Evolutionary conservation across 37 sponge, comb jelly and placozoan genomes (phyloP).

Genomic region (Amphimedon queenslandica): DNA sequence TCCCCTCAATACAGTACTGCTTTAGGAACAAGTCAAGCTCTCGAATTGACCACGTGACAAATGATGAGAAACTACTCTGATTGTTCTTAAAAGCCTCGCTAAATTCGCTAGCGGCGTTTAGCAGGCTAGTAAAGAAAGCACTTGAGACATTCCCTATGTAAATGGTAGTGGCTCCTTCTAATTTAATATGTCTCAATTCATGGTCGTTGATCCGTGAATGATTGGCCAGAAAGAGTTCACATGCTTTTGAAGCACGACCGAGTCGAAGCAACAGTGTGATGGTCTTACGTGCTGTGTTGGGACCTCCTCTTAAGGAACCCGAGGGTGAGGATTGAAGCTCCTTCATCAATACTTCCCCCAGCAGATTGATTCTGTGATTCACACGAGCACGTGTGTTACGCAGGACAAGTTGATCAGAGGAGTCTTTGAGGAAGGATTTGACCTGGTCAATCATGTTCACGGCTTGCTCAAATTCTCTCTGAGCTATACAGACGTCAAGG

Average conservation of each 20-base stretch:
- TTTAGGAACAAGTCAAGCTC: constrained; percentile 60
- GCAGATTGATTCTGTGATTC: constrained; percentile 57
- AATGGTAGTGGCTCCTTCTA: constrained; percentile 81
- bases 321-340: constrained; percentile 80
- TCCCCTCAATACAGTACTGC: constrained; percentile 34
- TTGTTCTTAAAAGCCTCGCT: constrained; percentile 64
- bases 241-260: constrained; percentile 81
- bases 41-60: constrained; percentile 84
- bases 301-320: constrained; percentile 78
- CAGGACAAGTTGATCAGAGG: constrained; percentile 56
- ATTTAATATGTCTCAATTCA: constrained; percentile 66
- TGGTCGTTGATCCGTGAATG: constrained; percentile 57
- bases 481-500: constrained; percentile 94
- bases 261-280: constrained; percentile 66
- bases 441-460: constrained; percentile 54
- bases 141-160: constrained; percentile 77
- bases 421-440: constrained; percentile 54
- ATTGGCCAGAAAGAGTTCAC: constrained; percentile 83
- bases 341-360: constrained; percentile 72
- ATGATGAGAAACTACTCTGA: constrained; percentile 76
- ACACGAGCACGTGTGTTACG: constrained; percentile 66
- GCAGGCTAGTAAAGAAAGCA: constrained; percentile 72
- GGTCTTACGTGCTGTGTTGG: constrained; percentile 78
- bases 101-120: constrained; percentile 76
- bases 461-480: constrained; percentile 95